phyloP scores from a whole-genome alignment of 2,888 invertebrate genomes.

The Noctua janthe region DNA sequence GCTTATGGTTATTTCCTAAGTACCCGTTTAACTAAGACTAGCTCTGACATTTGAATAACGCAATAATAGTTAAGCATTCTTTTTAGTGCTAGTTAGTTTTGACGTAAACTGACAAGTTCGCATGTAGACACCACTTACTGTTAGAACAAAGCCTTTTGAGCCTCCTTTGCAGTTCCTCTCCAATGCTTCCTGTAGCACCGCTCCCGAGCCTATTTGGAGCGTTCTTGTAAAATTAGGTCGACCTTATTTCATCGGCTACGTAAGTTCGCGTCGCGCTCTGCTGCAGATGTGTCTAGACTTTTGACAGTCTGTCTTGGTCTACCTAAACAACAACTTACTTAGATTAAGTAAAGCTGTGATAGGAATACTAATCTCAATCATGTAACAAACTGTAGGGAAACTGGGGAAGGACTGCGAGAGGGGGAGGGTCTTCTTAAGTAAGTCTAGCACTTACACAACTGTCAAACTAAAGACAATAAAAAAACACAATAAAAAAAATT shows the following conservation, averaged over 20 bases:
- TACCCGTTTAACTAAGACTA: background rate
- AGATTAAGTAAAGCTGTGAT: background rate
- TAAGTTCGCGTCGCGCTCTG: constrained; percentile 18
- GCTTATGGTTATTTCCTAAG: background rate
- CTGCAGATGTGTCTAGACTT: constrained; percentile 26
- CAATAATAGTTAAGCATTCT: background rate
- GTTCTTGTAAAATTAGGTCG: constrained; percentile 50
- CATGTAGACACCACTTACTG: constrained; percentile 1
- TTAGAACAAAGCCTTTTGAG: constrained; percentile 38
- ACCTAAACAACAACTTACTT: background rate
- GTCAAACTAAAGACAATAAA: background rate
- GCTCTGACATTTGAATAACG: background rate
- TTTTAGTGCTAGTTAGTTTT: background rate
- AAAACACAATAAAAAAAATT: too few species aligned
- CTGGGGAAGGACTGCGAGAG: too few species aligned
- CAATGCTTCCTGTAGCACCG: constrained; percentile 26
- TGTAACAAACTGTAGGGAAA: background rate
- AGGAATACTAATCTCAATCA: constrained; percentile 13
- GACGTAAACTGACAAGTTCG: background rate
- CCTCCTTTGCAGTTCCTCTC: constrained; percentile 1
- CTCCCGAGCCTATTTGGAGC: constrained; percentile 27
- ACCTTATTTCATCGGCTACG: constrained; percentile 30
- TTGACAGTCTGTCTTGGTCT: constrained; percentile 17
- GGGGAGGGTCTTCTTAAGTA: too few species aligned
- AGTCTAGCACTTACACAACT: background rate